Evolutionary conservation across 2,888 invertebrate genomes (phyloP).

Genomic region (Heliconius hortense): DNA sequence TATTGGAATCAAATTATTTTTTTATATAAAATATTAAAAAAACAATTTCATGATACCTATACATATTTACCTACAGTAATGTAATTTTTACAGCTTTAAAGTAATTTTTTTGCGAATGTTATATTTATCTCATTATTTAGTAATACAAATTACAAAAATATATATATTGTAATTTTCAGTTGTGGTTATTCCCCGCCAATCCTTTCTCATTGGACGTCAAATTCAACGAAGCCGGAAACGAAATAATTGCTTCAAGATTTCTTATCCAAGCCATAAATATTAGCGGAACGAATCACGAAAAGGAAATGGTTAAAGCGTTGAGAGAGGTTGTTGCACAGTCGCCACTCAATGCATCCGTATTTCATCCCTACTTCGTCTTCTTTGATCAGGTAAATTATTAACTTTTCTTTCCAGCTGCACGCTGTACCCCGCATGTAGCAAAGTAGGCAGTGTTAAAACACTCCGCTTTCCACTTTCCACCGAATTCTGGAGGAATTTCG

Average conservation of each 20-base stretch:
- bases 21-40: too few relatives aligned
- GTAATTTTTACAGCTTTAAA: too few relatives aligned
- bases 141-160: too few relatives aligned
- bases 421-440: neutral
- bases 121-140: too few relatives aligned
- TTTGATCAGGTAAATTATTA: slow-evolving; percentile 88
- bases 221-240: slow-evolving; percentile 87
- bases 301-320: slow-evolving; percentile 93
- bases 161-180: slow-evolving; percentile 66
- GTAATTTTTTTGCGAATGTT: too few relatives aligned
- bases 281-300: slow-evolving; percentile 94
- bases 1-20: too few relatives aligned
- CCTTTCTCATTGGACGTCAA: slow-evolving; percentile 92
- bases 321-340: slow-evolving; percentile 89
- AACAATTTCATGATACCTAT: too few relatives aligned
- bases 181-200: slow-evolving; percentile 90
- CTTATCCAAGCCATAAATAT: slow-evolving; percentile 94
- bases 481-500: too few relatives aligned
- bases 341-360: slow-evolving; percentile 92
- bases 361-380: slow-evolving; percentile 97
- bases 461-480: too few relatives aligned
- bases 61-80: too few relatives aligned
- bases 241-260: slow-evolving; percentile 91
- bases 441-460: too few relatives aligned
- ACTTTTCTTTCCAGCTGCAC: neutral